Conservation (phyloP, 1,140 invertebrate genomes). For the Drosophila kanapiae region DNA sequence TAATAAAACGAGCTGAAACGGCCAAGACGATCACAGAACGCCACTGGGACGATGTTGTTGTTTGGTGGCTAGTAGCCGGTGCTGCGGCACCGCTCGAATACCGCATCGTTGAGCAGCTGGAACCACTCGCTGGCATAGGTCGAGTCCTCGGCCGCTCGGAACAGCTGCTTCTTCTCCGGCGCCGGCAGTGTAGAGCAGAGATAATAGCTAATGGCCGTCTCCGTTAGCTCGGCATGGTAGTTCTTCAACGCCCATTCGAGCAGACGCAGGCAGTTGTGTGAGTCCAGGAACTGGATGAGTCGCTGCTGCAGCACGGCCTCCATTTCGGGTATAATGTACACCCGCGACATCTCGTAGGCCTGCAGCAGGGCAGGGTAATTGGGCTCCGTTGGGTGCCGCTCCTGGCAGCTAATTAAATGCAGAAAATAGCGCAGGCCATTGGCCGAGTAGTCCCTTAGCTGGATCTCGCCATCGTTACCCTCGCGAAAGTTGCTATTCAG, state of each 20-base stretch:
- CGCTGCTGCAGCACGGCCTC: slow-evolving; percentile 67
- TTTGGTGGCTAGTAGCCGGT: slow-evolving; percentile 57
- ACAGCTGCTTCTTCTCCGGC: slow-evolving; percentile 69
- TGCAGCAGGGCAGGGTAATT: slow-evolving; percentile 76
- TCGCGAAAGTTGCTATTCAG: slow-evolving; percentile 81
- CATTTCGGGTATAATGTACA: slow-evolving; percentile 81
- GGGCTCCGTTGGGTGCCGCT: slow-evolving; percentile 46
- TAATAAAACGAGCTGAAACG: slow-evolving; percentile 26
- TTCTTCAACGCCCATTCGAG: slow-evolving; percentile 83
- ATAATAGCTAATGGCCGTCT: slow-evolving; percentile 81
- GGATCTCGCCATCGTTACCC: slow-evolving; percentile 77
- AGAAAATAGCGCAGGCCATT: slow-evolving; percentile 78
- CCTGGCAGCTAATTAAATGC: slow-evolving; percentile 68
- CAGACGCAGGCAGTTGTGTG: slow-evolving; percentile 68
- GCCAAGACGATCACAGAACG: slow-evolving; percentile 45
- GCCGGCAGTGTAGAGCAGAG: slow-evolving; percentile 65
- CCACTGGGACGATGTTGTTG: slow-evolving; percentile 19
- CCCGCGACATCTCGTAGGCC: slow-evolving; percentile 80
- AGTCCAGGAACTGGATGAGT: slow-evolving; percentile 69
- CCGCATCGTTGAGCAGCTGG: slow-evolving; percentile 79
- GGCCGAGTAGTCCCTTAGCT: slow-evolving; percentile 69
- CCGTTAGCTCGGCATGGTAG: slow-evolving; percentile 78
- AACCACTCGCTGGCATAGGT: slow-evolving; percentile 79
- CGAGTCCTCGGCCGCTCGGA: slow-evolving; percentile 77
- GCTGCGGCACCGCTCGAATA: slow-evolving; percentile 76